A percentile compares a stretch with the other conserved stretches of the same genome.
Conservation (phyloP, 2,113 vertebrate genomes). For the Rhinogobius similis region DNA sequence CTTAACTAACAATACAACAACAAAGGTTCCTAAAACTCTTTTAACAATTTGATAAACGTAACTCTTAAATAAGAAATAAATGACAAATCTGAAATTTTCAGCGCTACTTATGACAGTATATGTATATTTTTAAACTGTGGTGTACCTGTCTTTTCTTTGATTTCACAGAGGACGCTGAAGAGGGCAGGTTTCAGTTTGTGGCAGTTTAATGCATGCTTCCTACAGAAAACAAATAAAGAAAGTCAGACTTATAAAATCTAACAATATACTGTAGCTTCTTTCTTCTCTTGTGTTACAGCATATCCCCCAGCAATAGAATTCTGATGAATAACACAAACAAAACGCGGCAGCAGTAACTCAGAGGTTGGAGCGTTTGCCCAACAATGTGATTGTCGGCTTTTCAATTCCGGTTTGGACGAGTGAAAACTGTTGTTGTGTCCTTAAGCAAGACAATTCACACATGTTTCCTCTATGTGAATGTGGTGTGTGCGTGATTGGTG, state of each 20-base stretch:
- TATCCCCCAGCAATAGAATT: not conserved
- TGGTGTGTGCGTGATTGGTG: not conserved
- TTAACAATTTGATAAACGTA: not conserved
- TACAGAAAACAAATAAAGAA: not conserved
- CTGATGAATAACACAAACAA: not conserved
- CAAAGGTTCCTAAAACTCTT: too few species aligned
- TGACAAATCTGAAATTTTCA: not conserved
- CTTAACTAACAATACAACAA: not conserved
- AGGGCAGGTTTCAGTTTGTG: slow-evolving; percentile 83
- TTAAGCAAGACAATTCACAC: not conserved
- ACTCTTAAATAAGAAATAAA: not conserved
- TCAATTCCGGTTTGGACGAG: not conserved
- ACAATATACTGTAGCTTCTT: too few species aligned
- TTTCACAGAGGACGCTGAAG: slow-evolving; percentile 82
- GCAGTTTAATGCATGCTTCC: slow-evolving; percentile 82
- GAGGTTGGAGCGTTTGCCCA: not conserved
- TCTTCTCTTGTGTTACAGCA: not conserved
- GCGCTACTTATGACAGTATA: too few species aligned
- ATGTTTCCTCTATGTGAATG: too few species aligned
- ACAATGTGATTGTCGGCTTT: too few species aligned
- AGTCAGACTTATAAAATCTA: not conserved
- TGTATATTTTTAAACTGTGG: not conserved
- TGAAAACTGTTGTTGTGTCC: not conserved
- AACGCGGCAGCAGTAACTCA: not conserved
- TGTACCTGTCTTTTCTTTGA: slow-evolving; percentile 63